phyloP scores from a whole-genome alignment of 2,888 invertebrate genomes.

The Anoncus sp. region DNA sequence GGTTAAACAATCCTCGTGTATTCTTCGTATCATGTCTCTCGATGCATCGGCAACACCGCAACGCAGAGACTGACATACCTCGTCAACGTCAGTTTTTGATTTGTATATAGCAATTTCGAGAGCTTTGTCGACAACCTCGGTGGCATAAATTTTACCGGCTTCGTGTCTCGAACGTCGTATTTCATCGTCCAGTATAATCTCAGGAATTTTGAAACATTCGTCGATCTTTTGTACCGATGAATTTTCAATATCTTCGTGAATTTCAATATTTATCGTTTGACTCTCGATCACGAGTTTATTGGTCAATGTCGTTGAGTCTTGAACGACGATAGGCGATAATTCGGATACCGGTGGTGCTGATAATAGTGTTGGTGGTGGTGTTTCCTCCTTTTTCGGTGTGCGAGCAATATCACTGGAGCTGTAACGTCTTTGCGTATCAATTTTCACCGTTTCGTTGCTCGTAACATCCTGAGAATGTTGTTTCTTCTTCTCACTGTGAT shows the following conservation, averaged over 20 bases:
- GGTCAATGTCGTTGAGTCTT: no score
- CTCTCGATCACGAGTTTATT: no score
- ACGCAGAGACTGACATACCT: conserved; percentile 80
- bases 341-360: no score
- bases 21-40: conserved; percentile 77
- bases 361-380: no score
- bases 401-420: conserved; percentile 28
- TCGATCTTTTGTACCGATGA: no score
- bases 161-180: conserved; percentile 72
- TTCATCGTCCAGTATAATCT: no score
- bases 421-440: conserved; percentile 40
- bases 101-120: conserved; percentile 81
- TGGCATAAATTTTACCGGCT: conserved; percentile 78
- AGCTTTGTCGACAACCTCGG: conserved; percentile 81
- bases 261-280: conserved; percentile 8
- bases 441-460: conserved; percentile 46
- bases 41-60: conserved; percentile 79
- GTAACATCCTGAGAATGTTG: conserved; percentile 64
- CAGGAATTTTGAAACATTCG: no score
- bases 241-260: conserved; percentile 7
- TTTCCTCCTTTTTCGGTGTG: conserved; percentile 39
- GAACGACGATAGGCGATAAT: no score
- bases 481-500: conserved; percentile 72
- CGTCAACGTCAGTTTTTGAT: conserved; percentile 81
- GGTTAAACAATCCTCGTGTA: conserved; percentile 79